phyloP scores from a whole-genome alignment of 2,113 vertebrate species.

The Sebastes fasciatus region DNA sequence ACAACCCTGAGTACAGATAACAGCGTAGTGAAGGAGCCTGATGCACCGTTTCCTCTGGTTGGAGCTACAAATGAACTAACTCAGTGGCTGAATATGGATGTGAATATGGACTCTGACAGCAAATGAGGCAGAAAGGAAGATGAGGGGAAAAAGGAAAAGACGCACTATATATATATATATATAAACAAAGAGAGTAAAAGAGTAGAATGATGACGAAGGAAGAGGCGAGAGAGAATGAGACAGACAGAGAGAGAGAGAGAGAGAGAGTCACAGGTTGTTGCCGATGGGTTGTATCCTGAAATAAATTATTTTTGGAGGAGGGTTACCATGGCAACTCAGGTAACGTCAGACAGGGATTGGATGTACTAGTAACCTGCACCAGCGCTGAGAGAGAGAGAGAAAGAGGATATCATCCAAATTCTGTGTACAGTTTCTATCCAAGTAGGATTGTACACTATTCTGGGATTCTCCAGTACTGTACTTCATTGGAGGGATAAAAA shows the following conservation, averaged over 20 bases:
- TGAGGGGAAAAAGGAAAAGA: background rate
- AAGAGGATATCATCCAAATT: conserved; percentile 24
- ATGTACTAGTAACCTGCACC: conserved; percentile 53
- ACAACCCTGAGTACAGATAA: conserved; percentile 62
- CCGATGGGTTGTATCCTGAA: conserved; percentile 72
- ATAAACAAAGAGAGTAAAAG: background rate
- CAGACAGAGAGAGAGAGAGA: conserved; percentile 23
- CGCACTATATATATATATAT: background rate
- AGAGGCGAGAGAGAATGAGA: background rate
- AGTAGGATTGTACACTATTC: background rate
- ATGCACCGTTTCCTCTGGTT: conserved; percentile 66
- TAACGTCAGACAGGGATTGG: conserved; percentile 68
- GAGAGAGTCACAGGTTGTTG: conserved; percentile 71
- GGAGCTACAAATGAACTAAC: conserved; percentile 69
- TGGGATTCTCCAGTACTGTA: background rate
- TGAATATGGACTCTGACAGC: conserved; percentile 44
- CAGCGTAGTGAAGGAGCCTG: conserved; percentile 39
- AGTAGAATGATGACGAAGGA: conserved; percentile 11
- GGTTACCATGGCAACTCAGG: conserved; percentile 78
- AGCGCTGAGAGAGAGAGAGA: conserved; percentile 31
- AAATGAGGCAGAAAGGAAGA: conserved; percentile 55
- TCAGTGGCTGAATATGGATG: conserved; percentile 58
- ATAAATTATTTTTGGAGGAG: conserved; percentile 71
- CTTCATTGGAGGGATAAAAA: background rate
- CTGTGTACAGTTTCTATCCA: conserved; percentile 1